These are phyloP conservation scores for Triplophysa yarkandensis DNA, from an alignment of 2,797 vertebrate species.

Conservation along the genomic window DNA sequence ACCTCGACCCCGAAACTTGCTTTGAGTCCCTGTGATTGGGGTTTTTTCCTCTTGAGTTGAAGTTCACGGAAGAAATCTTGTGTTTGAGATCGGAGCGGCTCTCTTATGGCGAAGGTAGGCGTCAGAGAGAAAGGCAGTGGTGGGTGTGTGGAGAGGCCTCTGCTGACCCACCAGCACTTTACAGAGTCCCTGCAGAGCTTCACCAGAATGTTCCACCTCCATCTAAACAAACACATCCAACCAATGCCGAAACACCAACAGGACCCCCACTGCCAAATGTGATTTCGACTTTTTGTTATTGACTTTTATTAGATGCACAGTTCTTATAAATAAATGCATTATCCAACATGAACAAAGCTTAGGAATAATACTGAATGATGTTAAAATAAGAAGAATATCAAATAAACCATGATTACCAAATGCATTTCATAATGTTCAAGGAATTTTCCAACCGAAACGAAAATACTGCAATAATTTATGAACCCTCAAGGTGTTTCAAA, in stretches of 20 bases:
- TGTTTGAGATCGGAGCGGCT: conserved; percentile 58
- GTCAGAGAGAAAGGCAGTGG: conserved; percentile 56
- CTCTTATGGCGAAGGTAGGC: conserved; percentile 56
- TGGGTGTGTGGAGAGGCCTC: conserved; percentile 66
- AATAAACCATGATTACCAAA: no score
- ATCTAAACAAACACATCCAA: conserved; percentile 48
- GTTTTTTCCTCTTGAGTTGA: conserved; percentile 31
- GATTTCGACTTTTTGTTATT: conserved; percentile 31
- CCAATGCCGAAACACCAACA: conserved; percentile 47
- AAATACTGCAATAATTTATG: no score
- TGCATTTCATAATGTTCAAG: no score
- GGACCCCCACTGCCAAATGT: conserved; percentile 39
- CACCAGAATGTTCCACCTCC: conserved; percentile 53
- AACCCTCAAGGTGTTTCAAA: no score
- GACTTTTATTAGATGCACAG: conserved; percentile 36
- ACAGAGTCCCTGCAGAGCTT: conserved; percentile 55
- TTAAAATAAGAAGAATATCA: no score
- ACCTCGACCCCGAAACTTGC: conserved; percentile 6
- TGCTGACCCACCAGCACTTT: conserved; percentile 59
- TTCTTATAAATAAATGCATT: neutral
- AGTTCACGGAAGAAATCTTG: conserved; percentile 46
- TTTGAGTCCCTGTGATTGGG: conserved; percentile 35
- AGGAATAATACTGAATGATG: no score
- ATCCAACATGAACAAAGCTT: no score
- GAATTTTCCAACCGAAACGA: no score